Base-by-base conservation (phyloP, 2,888 invertebrate species). In the Papilio gigon region DNA sequence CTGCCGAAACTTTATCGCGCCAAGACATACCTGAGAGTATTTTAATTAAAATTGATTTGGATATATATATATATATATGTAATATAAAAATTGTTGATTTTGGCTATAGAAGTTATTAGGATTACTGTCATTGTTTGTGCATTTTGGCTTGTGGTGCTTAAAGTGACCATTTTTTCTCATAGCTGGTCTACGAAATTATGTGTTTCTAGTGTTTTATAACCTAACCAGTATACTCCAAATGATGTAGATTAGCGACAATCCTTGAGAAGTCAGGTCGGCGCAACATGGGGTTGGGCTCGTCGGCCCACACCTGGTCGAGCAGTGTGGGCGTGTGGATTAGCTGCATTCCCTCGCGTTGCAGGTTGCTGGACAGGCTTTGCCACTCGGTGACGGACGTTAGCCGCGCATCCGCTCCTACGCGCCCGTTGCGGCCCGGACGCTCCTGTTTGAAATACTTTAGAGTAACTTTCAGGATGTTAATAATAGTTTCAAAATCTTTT, bases 251-350 rank as follows among this genome's bases (percentile, higher is more conserved):
- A 4, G 95, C 94, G 44, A 94, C 93, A 11, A 95, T 94, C 74
- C 93, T 87, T 9, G 93, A 93, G 64, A 94, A 93, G 30, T 89
- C 89, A 0, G 96, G 95, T 25, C 95, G 87, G 12, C 83, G 80
- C 11, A 79, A 78, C 37, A 73, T 75, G 0, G 82, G 81, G 62
- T 89, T 84, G 3, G 80, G 79, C 68, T 93, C 92, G 59, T 92
- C 88, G 61, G 91, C 93, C 98, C 98, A 98, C 71, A 97, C 94
- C 72, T 93, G 82, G 81, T 98, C 98, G 11, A 98, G 89, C 40
- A 97, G 88, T 77, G 97, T 96, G 0, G 87, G 92, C n/a, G 94
- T 89, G 66, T 93, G 92, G n/a, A 94, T 84, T 67, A 94, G 84
- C 71, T 88, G 88, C 60, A 94, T 83, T 0, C 88, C 91, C 68